A percentile compares a stretch with the other conserved stretches of the same genome.
phyloP scores from a whole-genome alignment of 2,797 vertebrate species.

The Phataginus tricuspis region DNA sequence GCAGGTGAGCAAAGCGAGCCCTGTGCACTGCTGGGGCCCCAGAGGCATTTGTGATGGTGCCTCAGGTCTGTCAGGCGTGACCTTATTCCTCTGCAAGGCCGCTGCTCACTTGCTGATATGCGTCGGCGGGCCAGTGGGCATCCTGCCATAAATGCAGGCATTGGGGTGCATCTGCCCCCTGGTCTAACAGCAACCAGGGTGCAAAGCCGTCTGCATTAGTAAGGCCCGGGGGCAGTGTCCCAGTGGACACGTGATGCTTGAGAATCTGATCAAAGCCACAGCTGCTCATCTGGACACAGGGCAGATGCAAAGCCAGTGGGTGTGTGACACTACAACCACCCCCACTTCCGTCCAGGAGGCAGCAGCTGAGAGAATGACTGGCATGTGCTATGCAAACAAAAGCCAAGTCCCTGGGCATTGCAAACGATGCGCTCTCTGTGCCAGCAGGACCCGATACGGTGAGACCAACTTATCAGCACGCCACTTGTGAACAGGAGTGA shows the following conservation, averaged over 20 bases:
- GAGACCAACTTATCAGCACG: background rate
- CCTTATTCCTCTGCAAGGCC: background rate
- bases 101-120: background rate
- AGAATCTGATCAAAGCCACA: background rate
- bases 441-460: too few relatives aligned
- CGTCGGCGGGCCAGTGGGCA: background rate
- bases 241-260: rapidly evolving
- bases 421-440: rapidly evolving
- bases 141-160: too few relatives aligned
- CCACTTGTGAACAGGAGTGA: rapidly evolving
- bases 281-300: too few relatives aligned
- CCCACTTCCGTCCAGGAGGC: background rate
- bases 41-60: background rate
- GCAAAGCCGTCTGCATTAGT: background rate
- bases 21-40: too few relatives aligned
- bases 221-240: background rate
- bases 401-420: background rate
- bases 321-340: background rate
- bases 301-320: background rate
- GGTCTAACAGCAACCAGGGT: too few relatives aligned
- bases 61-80: rapidly evolving
- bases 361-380: background rate
- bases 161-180: too few relatives aligned
- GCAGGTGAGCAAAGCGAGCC: background rate
- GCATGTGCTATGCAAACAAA: background rate